phyloP scores from a whole-genome alignment of 2,113 vertebrate species.

The Dasyornis broadbenti region DNA sequence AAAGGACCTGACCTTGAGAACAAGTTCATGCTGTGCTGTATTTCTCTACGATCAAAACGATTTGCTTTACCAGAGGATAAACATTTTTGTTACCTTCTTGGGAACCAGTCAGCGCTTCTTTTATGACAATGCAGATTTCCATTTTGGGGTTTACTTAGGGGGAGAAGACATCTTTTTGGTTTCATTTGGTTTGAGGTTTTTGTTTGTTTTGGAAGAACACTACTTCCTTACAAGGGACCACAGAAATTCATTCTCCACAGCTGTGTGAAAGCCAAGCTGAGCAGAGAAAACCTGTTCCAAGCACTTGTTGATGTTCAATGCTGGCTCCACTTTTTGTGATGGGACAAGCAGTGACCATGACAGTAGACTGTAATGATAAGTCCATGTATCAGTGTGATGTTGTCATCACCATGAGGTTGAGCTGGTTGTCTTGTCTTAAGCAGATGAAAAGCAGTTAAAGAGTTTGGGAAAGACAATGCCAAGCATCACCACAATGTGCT shows the following conservation, averaged over 20 bases:
- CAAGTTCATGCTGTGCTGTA: background rate
- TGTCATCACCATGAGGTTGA: background rate
- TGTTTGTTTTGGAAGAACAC: slow-evolving; percentile 44
- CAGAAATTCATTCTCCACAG: slow-evolving; percentile 37
- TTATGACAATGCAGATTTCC: slow-evolving; percentile 16
- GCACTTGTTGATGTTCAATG: background rate
- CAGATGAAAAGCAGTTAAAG: background rate
- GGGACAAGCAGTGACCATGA: background rate
- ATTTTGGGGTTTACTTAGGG: background rate
- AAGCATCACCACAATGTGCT: background rate
- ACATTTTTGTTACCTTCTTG: slow-evolving; percentile 31
- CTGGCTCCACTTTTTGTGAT: background rate
- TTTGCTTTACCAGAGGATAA: background rate
- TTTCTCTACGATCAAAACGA: background rate
- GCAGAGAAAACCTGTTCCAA: slow-evolving; percentile 27
- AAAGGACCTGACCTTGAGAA: background rate
- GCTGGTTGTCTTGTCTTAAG: background rate
- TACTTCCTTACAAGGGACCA: slow-evolving; percentile 33
- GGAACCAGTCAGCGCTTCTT: background rate
- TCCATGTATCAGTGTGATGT: background rate
- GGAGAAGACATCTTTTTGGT: background rate
- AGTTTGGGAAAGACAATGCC: background rate
- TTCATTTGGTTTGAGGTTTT: slow-evolving; percentile 34
- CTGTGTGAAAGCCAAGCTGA: background rate
- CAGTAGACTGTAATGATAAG: background rate